phyloP scores from a whole-genome alignment of 1,140 invertebrate genomes.

The Amphibalanus amphitrite region DNA sequence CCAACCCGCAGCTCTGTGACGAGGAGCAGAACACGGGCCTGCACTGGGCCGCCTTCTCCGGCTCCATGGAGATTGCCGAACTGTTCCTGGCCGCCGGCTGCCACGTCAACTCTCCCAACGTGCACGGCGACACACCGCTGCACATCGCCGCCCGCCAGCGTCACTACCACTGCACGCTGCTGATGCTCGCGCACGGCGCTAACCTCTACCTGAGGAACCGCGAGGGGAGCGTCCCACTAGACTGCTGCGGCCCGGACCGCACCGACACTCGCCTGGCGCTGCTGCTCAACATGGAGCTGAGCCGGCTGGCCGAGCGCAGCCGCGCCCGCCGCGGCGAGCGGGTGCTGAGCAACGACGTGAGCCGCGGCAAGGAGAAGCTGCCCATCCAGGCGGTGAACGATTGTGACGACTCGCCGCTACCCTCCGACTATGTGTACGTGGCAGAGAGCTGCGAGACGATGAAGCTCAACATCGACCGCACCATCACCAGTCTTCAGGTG shows the following conservation, averaged over 20 bases:
- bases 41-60: conserved; percentile 59
- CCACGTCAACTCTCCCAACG: conserved; percentile 58
- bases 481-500: conserved; percentile 62
- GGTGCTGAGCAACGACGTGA: conserved; percentile 2
- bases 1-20: conserved; percentile 62
- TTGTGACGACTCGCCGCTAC: conserved; percentile 51
- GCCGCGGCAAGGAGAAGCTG: conserved; percentile 52
- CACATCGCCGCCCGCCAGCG: conserved; percentile 78
- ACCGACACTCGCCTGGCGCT: conserved; percentile 15
- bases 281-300: conserved; percentile 47
- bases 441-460: conserved; percentile 64
- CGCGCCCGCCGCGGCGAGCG: neutral
- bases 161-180: conserved; percentile 60
- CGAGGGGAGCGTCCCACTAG: conserved; percentile 44
- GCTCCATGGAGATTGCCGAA: conserved; percentile 46
- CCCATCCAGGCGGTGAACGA: conserved; percentile 54
- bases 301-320: conserved; percentile 25
- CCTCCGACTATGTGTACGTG: conserved; percentile 74
- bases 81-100: conserved; percentile 51
- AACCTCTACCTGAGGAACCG: conserved; percentile 51
- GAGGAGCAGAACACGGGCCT: conserved; percentile 64
- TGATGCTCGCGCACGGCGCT: conserved; percentile 61
- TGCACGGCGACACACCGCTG: conserved; percentile 75
- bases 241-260: conserved; percentile 17
- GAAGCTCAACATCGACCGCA: conserved; percentile 50